These are phyloP conservation scores for Ceraclea dissimilis DNA, from an alignment of 2,888 invertebrate species.

Conservation along the genomic window DNA sequence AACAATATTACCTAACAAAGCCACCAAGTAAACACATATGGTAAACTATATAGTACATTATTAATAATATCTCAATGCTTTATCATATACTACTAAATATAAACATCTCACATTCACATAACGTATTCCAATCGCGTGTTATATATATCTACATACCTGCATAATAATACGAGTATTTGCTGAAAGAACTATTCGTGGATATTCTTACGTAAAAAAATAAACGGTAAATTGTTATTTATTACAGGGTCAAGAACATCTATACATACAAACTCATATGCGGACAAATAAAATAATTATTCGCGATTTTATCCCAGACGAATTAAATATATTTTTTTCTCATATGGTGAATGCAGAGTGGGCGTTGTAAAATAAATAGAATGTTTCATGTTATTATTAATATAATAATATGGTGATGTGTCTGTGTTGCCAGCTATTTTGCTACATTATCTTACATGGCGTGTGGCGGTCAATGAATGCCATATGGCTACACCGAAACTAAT, in stretches of 20 bases:
- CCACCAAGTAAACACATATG: no score
- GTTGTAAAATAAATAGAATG: neutral
- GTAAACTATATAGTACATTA: no score
- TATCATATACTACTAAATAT: no score
- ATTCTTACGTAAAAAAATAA: neutral
- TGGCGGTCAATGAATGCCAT: neutral
- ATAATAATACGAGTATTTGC: no score
- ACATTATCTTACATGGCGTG: neutral
- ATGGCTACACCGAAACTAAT: neutral
- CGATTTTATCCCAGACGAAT: neutral
- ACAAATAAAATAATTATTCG: neutral
- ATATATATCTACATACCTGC: no score
- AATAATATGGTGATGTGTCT: no score
- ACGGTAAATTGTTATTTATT: constrained; percentile 1
- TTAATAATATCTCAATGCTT: no score
- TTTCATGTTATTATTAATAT: neutral
- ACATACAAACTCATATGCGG: neutral
- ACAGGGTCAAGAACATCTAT: neutral
- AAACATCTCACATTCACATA: no score
- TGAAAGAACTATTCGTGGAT: neutral
- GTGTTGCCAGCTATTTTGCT: neutral
- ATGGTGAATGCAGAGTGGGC: neutral
- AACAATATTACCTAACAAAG: no score
- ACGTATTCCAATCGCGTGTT: no score
- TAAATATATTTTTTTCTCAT: neutral